These are phyloP conservation scores for Endomychus coccineus DNA, from an alignment of 2,888 invertebrate species.

Conservation along the genomic window DNA sequence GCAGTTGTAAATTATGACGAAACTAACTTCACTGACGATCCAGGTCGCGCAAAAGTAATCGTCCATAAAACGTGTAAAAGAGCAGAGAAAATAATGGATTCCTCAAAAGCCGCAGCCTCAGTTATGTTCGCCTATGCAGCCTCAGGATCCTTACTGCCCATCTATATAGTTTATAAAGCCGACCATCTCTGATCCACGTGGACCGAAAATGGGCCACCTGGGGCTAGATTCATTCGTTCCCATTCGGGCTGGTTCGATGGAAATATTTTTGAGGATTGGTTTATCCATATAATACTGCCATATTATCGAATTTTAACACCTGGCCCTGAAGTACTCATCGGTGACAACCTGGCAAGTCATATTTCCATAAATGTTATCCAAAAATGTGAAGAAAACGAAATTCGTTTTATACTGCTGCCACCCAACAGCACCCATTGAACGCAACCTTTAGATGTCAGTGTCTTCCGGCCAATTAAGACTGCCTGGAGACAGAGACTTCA, in stretches of 20 bases:
- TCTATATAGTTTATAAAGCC: constrained; percentile 18
- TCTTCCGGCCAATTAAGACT: constrained; percentile 13
- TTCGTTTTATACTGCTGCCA: constrained; percentile 13
- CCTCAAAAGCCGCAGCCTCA: constrained; percentile 16
- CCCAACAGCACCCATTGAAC: constrained; percentile 15
- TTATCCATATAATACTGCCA: constrained; percentile 7
- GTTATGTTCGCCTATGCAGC: constrained; percentile 16
- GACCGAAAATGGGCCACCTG: constrained; percentile 15
- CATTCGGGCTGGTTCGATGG: constrained; percentile 19
- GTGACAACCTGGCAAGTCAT: constrained; percentile 14
- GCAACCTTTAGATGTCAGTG: constrained; percentile 13
- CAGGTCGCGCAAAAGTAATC: constrained; percentile 17
- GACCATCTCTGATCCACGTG: constrained; percentile 19
- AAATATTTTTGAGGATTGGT: constrained; percentile 5
- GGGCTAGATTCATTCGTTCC: constrained; percentile 16
- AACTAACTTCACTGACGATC: constrained; percentile 20
- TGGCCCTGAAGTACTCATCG: constrained; percentile 9
- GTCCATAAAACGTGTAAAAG: constrained; percentile 20
- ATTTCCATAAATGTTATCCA: constrained; percentile 9
- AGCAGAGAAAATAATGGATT: constrained; percentile 24
- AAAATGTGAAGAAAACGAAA: constrained; percentile 16
- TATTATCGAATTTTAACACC: constrained; percentile 7
- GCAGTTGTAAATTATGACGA: constrained; percentile 22
- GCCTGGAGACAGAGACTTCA: constrained; percentile 5
- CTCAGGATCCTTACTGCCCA: constrained; percentile 11